A percentile compares a stretch with the other conserved stretches of the same genome.
Evolutionary conservation across 2,797 vertebrate species (phyloP).

Genomic region (Chaetophractus vellerosus): DNA sequence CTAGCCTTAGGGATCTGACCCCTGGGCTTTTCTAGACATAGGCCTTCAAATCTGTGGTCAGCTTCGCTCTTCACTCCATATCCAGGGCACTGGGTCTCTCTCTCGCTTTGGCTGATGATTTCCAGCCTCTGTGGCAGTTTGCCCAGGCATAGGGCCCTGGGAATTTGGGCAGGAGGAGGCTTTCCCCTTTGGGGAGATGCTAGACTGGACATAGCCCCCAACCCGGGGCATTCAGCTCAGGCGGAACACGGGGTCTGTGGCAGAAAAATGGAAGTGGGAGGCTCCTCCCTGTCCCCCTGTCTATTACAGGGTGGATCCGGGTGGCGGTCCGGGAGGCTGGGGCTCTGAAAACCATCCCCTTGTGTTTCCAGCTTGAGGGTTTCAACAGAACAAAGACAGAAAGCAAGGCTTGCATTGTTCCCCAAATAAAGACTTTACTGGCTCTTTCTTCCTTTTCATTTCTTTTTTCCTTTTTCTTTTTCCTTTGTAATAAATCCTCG

Average conservation of each 20-base stretch:
- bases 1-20: too few relatives aligned
- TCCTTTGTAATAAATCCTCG: constrained; percentile 1
- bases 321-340: neutral
- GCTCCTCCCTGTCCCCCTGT: too few relatives aligned
- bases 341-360: neutral
- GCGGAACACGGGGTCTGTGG: too few relatives aligned
- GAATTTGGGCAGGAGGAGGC: neutral
- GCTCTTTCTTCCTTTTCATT: neutral
- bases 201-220: neutral
- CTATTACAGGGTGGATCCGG: neutral
- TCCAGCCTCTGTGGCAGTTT: neutral
- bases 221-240: too few relatives aligned
- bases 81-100: too few relatives aligned
- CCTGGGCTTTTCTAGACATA: too few relatives aligned
- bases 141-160: too few relatives aligned
- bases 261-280: neutral
- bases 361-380: neutral
- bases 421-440: neutral
- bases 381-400: constrained; percentile 14
- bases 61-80: neutral
- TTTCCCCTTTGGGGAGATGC: neutral
- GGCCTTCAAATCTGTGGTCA: neutral
- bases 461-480: neutral
- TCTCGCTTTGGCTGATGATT: neutral
- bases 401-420: neutral